Conservation (phyloP, 2,113 vertebrate species). For the Phyllostomus discolor region DNA sequence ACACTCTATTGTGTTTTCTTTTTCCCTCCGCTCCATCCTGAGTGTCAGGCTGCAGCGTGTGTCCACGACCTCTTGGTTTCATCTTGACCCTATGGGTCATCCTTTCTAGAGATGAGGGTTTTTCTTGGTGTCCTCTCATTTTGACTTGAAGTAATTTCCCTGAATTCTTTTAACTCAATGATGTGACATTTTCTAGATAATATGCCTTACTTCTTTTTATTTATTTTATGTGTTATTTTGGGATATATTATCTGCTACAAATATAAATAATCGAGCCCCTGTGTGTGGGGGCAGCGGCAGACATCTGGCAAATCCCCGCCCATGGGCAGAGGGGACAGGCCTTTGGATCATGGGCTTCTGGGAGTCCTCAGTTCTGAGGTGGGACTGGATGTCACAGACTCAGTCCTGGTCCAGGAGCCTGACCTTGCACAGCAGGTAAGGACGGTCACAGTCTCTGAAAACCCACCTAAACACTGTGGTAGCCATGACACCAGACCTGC, state of each 20-base stretch:
- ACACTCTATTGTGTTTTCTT: too few relatives aligned
- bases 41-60: too few relatives aligned
- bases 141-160: too few relatives aligned
- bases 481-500: background rate
- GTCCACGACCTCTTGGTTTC: too few relatives aligned
- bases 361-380: background rate
- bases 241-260: background rate
- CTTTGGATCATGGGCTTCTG: background rate
- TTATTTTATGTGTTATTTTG: background rate
- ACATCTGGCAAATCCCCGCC: background rate
- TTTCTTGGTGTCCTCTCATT: too few relatives aligned
- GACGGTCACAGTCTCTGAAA: too few relatives aligned
- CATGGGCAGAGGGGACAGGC: background rate
- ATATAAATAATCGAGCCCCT: background rate
- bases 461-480: background rate
- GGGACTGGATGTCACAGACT: background rate
- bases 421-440: background rate
- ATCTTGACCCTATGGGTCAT: too few relatives aligned
- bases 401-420: fast-evolving
- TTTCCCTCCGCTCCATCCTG: too few relatives aligned
- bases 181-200: background rate
- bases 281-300: background rate
- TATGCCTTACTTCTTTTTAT: background rate
- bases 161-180: background rate
- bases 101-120: too few relatives aligned